Evolutionary conservation across 2,113 vertebrate species (phyloP), one percentile per base, ranked within the genome.

Genomic region (Gallinago paraguaiae): DNA sequence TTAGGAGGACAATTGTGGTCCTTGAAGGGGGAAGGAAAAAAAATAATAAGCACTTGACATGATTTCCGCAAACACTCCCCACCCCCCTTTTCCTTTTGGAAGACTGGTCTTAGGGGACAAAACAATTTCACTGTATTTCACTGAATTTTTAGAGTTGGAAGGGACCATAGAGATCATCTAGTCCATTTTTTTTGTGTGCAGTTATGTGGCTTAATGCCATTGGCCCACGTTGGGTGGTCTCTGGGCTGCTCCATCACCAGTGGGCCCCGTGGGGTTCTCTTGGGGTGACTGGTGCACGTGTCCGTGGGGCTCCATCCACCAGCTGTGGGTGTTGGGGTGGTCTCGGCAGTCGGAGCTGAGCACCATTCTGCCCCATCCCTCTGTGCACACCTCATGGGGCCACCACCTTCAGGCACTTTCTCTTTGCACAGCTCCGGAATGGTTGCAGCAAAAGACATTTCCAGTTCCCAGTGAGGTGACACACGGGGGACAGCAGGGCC

Each of bases 241-340:
- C 31, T 11, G 31, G 30, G 35, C 39, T 77, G 63, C 57, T 74
- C 59, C 50, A 5, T 59, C 56, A 48, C 50, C 25, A 6, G 60
- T 2, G 20, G 54, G 59, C 67, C 11, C 39, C 1, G 1, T 0
- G 1, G 46, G 28, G 17, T 68, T 91, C 28, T 54, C 12, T 37
- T 7, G 37, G 33, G 18, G 17, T 67, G 9, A 15, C 15, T 31
- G 30, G 4, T 31, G 39, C 54, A 11, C 11, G 0, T 2, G 5
- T 30, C 37, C 33, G 2, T 0, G 0, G 35, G 69, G 35, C 10
- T 59, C 23, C 46, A 6, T 35, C 25, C 0, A 0, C 8, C 17
- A 7, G 3, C 64, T 12, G 6, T 6, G 51, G 43, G 35, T 10
- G 35, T 23, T 37, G 65, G 2, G 60, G 59, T 20, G 45, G 43